phyloP scores from a whole-genome alignment of 2,888 invertebrate species.

The Heliconius sara region DNA sequence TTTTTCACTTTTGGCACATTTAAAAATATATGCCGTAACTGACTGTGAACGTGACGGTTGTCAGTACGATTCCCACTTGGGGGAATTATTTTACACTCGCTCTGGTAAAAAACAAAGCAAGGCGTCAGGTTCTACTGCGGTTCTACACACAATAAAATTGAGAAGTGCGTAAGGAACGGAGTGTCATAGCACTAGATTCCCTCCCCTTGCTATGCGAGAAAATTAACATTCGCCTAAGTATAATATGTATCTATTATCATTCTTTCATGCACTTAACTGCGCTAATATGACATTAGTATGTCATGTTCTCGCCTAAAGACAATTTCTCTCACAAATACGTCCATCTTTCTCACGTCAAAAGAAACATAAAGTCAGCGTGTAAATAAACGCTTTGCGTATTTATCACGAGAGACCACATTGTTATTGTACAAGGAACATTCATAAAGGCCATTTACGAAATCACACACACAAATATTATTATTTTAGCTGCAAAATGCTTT shows the following conservation, averaged over 20 bases:
- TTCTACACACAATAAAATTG: neutral
- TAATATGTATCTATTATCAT: neutral
- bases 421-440: slow-evolving; percentile 45
- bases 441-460: slow-evolving; percentile 43
- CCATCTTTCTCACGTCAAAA: slow-evolving; percentile 63
- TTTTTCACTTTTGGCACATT: no score
- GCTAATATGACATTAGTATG: neutral
- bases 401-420: slow-evolving; percentile 57
- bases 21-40: no score
- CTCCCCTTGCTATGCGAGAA: no score
- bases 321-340: slow-evolving; percentile 51
- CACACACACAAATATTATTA: slow-evolving; percentile 40
- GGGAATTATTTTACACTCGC: neutral
- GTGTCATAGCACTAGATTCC: no score
- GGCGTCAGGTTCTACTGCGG: no score
- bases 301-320: slow-evolving; percentile 23
- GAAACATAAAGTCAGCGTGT: slow-evolving; percentile 59
- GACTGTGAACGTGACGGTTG: no score
- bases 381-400: slow-evolving; percentile 64
- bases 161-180: no score
- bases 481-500: slow-evolving; percentile 32
- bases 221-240: no score
- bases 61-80: neutral
- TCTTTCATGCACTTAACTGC: neutral
- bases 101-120: neutral